Percentiles rank a stretch among this genome's conserved stretches.
Conservation (phyloP, 1,140 invertebrate species). For the Drosophila kohkoa region DNA sequence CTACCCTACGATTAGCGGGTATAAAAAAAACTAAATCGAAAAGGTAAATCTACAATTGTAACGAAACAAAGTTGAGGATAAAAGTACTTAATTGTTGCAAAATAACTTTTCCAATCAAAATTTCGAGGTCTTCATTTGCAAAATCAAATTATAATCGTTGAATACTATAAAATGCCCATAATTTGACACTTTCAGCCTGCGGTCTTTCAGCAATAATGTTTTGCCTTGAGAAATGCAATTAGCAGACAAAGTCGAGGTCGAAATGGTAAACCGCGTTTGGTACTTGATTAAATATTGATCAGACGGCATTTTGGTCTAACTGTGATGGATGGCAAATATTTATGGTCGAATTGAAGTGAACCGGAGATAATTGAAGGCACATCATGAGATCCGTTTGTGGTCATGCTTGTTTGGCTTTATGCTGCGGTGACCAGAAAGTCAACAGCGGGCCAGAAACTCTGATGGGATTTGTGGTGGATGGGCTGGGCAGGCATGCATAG, state of each 20-base stretch:
- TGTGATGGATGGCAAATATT: conserved; percentile 58
- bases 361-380: conserved; percentile 60
- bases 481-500: background rate
- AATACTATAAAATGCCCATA: background rate
- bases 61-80: background rate
- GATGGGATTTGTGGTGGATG: background rate
- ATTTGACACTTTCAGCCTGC: conserved; percentile 5
- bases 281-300: conserved; percentile 73
- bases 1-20: too few relatives aligned
- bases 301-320: conserved; percentile 16
- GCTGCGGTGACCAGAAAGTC: conserved; percentile 5
- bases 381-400: conserved; percentile 36
- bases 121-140: conserved; percentile 1
- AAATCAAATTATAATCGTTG: background rate
- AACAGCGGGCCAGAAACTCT: background rate
- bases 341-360: conserved; percentile 59
- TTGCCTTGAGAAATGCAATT: conserved; percentile 24
- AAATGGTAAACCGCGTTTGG: conserved; percentile 53
- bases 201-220: background rate
- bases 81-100: background rate
- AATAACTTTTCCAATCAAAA: conserved; percentile 14
- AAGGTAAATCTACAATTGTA: conserved; percentile 6
- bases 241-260: conserved; percentile 28
- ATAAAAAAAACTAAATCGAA: background rate
- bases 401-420: conserved; percentile 12